A percentile compares a stretch with the other conserved stretches of the same genome.
phyloP scores from a whole-genome alignment of 2,113 vertebrate species.

The Erpornis zantholeuca region DNA sequence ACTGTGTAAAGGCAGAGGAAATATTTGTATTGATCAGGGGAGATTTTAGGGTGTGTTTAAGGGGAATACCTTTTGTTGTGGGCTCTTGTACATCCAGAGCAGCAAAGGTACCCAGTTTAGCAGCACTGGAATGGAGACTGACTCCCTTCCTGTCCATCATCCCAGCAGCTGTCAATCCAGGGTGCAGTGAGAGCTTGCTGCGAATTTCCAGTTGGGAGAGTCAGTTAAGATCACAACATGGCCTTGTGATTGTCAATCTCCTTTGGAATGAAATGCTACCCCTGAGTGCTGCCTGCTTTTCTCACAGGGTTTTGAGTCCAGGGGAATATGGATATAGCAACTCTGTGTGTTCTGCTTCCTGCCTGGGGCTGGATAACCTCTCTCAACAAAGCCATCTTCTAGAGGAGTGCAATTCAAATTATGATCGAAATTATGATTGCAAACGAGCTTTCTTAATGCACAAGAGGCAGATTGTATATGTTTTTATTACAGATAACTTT shows the following conservation, averaged over 20 bases:
- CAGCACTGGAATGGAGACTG: neutral
- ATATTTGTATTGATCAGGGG: neutral
- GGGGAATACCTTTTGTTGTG: neutral
- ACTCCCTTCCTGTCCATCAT: neutral
- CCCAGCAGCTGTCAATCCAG: neutral
- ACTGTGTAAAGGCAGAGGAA: neutral
- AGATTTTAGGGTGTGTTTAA: neutral
- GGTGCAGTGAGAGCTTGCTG: neutral
- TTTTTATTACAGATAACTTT: constrained; percentile 1
- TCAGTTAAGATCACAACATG: neutral
- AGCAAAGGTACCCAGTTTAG: neutral
- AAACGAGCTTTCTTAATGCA: neutral
- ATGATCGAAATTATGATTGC: neutral
- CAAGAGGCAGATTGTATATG: neutral
- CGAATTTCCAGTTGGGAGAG: neutral
- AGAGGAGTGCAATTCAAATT: neutral
- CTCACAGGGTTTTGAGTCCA: neutral
- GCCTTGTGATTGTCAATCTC: neutral
- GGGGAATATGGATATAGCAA: neutral
- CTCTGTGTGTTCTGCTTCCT: neutral
- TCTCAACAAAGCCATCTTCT: neutral
- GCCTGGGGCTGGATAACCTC: neutral
- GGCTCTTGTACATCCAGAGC: neutral
- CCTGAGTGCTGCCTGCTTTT: neutral
- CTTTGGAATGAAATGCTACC: neutral